Base-by-base conservation (phyloP, 2,113 vertebrate genomes). In the Cyprinus carpio region DNA sequence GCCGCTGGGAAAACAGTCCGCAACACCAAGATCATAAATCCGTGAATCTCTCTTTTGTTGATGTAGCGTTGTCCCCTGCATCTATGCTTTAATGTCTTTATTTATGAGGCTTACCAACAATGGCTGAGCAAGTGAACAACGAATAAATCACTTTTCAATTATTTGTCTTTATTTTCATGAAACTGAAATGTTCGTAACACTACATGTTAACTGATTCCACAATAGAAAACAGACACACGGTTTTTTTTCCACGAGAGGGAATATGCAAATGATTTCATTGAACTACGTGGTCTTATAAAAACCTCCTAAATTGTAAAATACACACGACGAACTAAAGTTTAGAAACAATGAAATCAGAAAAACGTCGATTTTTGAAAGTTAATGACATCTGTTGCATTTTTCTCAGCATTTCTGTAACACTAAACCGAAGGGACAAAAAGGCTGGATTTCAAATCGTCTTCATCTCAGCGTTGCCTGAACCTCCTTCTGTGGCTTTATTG, bases 241-340 rank as follows among this genome's bases (percentile, higher is more conserved):
- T 64, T 62, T n/a, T n/a, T n/a, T n/a, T 37, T 18, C 11, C 34
- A 88, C 13, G 65, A 77, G 40, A 72, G 72, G 78, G 43, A 80
- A 65, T 74, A 56, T 76, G 60, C 76, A 82, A 25, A 58, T 20
- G 9, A 51, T 86, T 87, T 87, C 83, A 86, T 65, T 88, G 75
- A 82, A 54, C 60, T 25, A 49, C 81, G 31, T 84, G 20, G 34
- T 74, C 64, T 74, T 62, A 88, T 81, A 83, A 83, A 88, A 86
- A 37, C 40, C n/a, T n/a, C n/a, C 37, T 81, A 69, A 71, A 69
- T 25, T 9, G 60, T 34, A 31, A 82, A 83, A 60, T 9, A 82
- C 71, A 75, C 8, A n/a, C 62, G 10, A 80, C 46, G 79, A 83
- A 87, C 37, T 85, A 77, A 86, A 81, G 20, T 43, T 72, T 7